Evolutionary conservation across 2,113 vertebrate species (phyloP), one percentile per base, ranked within the genome.

Genomic region (Todiramphus saurophagus): DNA sequence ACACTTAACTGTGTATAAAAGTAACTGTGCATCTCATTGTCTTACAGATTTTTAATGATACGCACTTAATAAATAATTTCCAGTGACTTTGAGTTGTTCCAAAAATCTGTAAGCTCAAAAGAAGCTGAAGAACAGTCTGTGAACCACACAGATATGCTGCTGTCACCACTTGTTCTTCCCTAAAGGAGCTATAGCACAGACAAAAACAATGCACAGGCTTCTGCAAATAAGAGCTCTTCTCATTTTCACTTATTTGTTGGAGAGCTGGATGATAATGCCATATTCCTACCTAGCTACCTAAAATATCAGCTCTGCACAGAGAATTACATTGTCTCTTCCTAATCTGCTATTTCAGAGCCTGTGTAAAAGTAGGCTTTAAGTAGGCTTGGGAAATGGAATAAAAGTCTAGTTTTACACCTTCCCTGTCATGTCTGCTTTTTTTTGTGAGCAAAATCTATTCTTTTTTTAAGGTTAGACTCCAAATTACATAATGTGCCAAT

Each of bases 221-320:
- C 66, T 62, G 33, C 56, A 83, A 64, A 15, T 41, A 86, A 63
- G 35, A 88, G 15, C 11, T 63, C 79, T 74, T 76, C 72, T 93
- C 35, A 41, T 79, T 92, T 92, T 90, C 55, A 78, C 30, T 72
- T 81, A 79, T 21, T 91, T 66, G 66, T 78, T 74, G 92, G 55
- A 72, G 19, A 39, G 19, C 53, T 28, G 16, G 37, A 30, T 33
- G 30, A 28, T 27, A 58, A 35, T 0, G 0, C 39, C 35, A 20
- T 39, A 89, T 58, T 95, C 58, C 56, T 88, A 77, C 37, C n/a
- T 27, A 13, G 7, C 70, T 62, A 41, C 56, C 78, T 67, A 83
- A 76, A 93, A 44, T 13, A 84, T 43, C 78, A 87, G 30, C 18
- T 84, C 51, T 72, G 37, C 16, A 27, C 44, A 48, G 19, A 85